Conservation (phyloP, 2,113 vertebrate species). For the Dicentrarchus labrax region DNA sequence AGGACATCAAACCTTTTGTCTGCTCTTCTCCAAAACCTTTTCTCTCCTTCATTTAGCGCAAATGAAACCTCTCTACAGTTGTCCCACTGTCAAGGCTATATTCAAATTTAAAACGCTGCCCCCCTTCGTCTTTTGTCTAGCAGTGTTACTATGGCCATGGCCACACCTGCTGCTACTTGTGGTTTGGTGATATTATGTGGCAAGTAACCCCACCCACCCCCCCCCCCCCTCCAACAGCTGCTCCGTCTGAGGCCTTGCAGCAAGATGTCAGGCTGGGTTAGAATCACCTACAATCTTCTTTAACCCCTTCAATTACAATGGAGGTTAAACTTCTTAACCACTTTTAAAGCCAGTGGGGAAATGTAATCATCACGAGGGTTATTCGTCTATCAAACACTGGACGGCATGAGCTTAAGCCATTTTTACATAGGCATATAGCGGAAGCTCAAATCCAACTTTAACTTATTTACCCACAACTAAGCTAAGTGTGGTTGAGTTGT, state of each 20-base stretch:
- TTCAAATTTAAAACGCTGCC: conserved; percentile 8
- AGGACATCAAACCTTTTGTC: conserved; percentile 1
- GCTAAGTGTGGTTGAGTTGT: background rate
- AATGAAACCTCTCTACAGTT: conserved; percentile 3
- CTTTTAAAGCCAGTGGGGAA: conserved; percentile 15
- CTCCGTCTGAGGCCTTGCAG: conserved; percentile 48
- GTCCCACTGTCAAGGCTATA: conserved; percentile 15
- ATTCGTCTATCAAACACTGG: conserved; percentile 14
- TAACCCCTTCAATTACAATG: conserved; percentile 49
- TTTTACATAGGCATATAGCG: background rate
- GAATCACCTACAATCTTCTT: conserved; percentile 43
- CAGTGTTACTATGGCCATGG: background rate
- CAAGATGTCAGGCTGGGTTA: conserved; percentile 36
- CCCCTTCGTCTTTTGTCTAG: conserved; percentile 9
- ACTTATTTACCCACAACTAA: background rate
- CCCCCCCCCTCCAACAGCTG: conserved; percentile 56
- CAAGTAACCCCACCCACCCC: background rate
- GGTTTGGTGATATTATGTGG: conserved; percentile 46
- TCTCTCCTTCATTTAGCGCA: background rate
- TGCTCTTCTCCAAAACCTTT: background rate
- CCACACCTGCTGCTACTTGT: conserved; percentile 75
- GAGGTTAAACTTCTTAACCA: conserved; percentile 59
- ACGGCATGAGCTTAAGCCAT: background rate
- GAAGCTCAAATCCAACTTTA: background rate
- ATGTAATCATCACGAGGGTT: conserved; percentile 13